Base-by-base conservation (phyloP, 2,888 invertebrate species). In the Tuta absoluta region DNA sequence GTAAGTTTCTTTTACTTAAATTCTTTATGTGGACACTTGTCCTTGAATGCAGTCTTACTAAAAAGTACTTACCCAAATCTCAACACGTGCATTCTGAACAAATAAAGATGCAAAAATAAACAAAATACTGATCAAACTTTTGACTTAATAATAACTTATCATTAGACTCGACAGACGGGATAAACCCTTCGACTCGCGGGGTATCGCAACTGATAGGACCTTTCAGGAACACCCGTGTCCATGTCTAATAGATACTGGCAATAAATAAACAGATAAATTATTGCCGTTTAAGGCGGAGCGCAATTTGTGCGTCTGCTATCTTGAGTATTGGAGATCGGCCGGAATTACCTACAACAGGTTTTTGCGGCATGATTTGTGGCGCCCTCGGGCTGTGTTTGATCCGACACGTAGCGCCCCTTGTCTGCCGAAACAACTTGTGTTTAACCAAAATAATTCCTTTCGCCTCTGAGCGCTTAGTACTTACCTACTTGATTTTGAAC, bases 291-390 rank as follows among this genome's bases (percentile, higher is more conserved):
- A 86, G 86, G 86, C 82, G 80, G 82, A 84, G 83, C 81, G 85
- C 88, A 89, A 90, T 90, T 89, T 88, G 87, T 86, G 14, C 85
- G 81, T 81, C 80, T 78, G 80, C 83, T 86, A 85, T 87, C 86
- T 84, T 79, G 78, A 84, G 84, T 80, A 82, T 84, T 81, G 81
- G 77, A 85, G 86, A 89, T 86, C 84, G 82, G 73, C 75, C 72
- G 80, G 82, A 85, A 89, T 86, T 86, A 87, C 86, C 84, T 84
- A 89, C 90, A 89, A 86, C 87, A 88, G 88, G 88, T 89, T 89
- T 87, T 89, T 86, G 86, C 82, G 80, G 74, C 78, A 87, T 90
- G 91, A 91, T 90, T 90, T 90, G 91, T 89, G 77, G 84, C 71
- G 79, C 90, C 89, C 89, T 65, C 72, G 87, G 89, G 90, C 83